These are phyloP conservation scores for Ranitomeya variabilis DNA, from an alignment of 2,113 vertebrate species.

Conservation along the genomic window DNA sequence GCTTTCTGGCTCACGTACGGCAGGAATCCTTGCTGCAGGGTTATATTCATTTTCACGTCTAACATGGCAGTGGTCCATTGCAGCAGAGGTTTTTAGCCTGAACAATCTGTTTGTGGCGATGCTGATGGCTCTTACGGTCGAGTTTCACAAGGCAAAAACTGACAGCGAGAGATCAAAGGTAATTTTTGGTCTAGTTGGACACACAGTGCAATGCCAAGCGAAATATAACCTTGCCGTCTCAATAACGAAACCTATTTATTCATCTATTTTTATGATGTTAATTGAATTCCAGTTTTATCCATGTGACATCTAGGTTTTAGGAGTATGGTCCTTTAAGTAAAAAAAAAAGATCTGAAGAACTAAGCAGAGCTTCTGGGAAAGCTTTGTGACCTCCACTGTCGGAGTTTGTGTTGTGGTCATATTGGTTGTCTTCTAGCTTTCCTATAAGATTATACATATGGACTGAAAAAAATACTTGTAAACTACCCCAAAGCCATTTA, in stretches of 20 bases:
- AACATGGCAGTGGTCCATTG: slow-evolving; percentile 95
- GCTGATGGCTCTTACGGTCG: slow-evolving; percentile 82
- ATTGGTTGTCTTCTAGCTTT: not conserved
- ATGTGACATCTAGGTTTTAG: not conserved
- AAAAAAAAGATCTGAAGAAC: not conserved
- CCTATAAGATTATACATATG: not conserved
- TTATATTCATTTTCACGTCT: slow-evolving; percentile 91
- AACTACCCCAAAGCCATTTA: not conserved
- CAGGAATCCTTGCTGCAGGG: slow-evolving; percentile 90
- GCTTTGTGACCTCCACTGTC: not conserved
- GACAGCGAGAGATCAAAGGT: slow-evolving; percentile 87
- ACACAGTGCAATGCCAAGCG: not conserved
- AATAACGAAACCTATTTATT: not conserved
- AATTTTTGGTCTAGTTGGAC: slow-evolving; percentile 63
- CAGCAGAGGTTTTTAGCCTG: slow-evolving; percentile 95
- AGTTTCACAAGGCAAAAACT: slow-evolving; percentile 81
- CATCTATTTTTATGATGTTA: not conserved
- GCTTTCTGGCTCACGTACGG: slow-evolving; percentile 85
- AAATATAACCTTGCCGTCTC: not conserved
- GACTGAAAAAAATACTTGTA: not conserved
- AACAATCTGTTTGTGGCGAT: slow-evolving; percentile 96
- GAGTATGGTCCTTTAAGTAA: not conserved
- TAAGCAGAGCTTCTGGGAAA: not conserved
- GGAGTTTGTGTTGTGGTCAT: not conserved
- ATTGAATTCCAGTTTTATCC: not conserved